Percentiles rank a stretch among this genome's conserved stretches.
Conservation (phyloP, 2,113 vertebrate species). For the Plotosus lineatus region DNA sequence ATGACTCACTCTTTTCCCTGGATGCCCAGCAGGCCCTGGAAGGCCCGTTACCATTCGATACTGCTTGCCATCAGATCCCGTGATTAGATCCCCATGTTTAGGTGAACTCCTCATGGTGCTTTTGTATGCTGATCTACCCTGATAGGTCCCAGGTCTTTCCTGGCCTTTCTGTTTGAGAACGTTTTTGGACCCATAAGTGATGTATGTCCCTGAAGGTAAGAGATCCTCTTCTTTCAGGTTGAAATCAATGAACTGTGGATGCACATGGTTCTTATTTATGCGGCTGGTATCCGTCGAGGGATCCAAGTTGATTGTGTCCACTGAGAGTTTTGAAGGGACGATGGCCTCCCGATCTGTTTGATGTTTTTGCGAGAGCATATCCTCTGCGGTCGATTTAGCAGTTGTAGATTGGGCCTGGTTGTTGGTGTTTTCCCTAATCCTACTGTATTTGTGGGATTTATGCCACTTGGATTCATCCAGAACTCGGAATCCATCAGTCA, state of each 20-base stretch:
- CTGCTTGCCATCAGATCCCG: constrained; percentile 28
- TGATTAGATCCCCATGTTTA: neutral
- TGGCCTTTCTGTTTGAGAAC: neutral
- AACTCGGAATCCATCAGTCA: constrained; percentile 16
- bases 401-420: constrained; percentile 52
- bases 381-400: constrained; percentile 51
- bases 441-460: constrained; percentile 2
- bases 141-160: neutral
- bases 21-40: constrained; percentile 63
- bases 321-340: constrained; percentile 21
- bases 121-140: constrained; percentile 1
- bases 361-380: constrained; percentile 55
- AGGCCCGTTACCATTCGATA: constrained; percentile 60
- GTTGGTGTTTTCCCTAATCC: constrained; percentile 22
- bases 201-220: constrained; percentile 24
- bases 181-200: neutral
- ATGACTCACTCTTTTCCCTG: constrained; percentile 73
- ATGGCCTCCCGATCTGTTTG: neutral
- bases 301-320: constrained; percentile 44
- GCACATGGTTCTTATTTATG: neutral
- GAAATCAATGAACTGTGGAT: constrained; percentile 26
- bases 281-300: neutral
- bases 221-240: constrained; percentile 51
- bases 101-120: neutral
- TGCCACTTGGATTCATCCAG: constrained; percentile 43